A percentile compares a stretch with the other conserved stretches of the same genome.
These are phyloP conservation scores for Drosophila arizonae DNA, from an alignment of 1,140 invertebrate genomes.

Conservation along the genomic window DNA sequence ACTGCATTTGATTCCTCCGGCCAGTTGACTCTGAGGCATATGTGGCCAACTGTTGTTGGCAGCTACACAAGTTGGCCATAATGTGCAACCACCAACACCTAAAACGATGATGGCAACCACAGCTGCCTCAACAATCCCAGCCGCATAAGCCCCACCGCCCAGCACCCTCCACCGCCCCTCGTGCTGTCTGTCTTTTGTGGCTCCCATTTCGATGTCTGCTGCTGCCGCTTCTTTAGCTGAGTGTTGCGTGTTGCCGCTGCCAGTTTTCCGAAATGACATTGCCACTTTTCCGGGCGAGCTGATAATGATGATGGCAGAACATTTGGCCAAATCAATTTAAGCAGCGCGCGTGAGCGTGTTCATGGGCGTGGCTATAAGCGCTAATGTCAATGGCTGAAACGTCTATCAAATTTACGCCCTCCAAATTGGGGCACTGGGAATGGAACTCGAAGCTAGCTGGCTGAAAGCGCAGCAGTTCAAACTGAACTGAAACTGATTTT, in stretches of 20 bases:
- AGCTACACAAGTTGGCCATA: constrained; percentile 62
- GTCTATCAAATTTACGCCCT: background rate
- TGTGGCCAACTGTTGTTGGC: constrained; percentile 22
- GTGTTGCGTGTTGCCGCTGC: constrained; percentile 39
- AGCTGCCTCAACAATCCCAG: constrained; percentile 11
- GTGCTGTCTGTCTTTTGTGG: constrained; percentile 8
- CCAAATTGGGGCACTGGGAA: background rate
- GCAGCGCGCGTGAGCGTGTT: constrained; percentile 20
- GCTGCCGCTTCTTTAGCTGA: background rate
- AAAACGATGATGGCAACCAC: constrained; percentile 31
- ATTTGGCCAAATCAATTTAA: constrained; percentile 71
- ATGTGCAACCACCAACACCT: constrained; percentile 48
- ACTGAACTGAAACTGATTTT: background rate
- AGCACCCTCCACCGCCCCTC: background rate
- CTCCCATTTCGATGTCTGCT: background rate
- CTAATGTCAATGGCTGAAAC: constrained; percentile 10
- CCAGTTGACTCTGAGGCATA: constrained; percentile 7
- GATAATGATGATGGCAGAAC: constrained; percentile 70
- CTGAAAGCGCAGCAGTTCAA: background rate
- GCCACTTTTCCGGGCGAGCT: constrained; percentile 43
- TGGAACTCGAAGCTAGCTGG: constrained; percentile 5
- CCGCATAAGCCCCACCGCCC: too few relatives aligned
- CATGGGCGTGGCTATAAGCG: constrained; percentile 16
- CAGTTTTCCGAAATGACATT: constrained; percentile 52
- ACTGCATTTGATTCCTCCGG: constrained; percentile 26